Evolutionary conservation across 2,113 vertebrate genomes (phyloP).

Genomic region (Passer domesticus): DNA sequence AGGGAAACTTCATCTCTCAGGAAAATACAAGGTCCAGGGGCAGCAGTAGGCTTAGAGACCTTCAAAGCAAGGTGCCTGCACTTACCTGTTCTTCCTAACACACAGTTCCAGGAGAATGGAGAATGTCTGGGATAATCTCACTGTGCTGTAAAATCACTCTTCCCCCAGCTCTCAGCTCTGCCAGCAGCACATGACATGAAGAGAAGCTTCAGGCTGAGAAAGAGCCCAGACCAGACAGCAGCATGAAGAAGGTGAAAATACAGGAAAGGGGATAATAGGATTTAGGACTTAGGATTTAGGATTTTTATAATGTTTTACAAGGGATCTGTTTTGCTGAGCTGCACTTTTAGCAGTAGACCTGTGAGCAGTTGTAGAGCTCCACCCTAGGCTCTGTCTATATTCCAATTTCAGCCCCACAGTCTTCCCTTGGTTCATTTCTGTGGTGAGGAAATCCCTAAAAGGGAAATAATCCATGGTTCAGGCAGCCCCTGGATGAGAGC

Average conservation of each 20-base stretch:
- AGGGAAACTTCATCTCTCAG: background rate
- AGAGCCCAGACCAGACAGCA: background rate
- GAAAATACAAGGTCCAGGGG: background rate
- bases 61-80: background rate
- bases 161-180: background rate
- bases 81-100: background rate
- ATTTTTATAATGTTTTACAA: background rate
- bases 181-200: fast-evolving
- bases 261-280: background rate
- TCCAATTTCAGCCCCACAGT: background rate
- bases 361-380: background rate
- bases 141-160: background rate
- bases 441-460: background rate
- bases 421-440: background rate
- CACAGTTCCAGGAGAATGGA: background rate
- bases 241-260: background rate
- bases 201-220: background rate
- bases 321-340: background rate
- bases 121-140: background rate
- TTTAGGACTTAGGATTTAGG: background rate
- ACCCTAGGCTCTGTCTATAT: background rate
- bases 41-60: background rate
- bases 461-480: background rate
- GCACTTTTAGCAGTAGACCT: background rate
- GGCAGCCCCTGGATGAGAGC: background rate